A percentile compares a stretch with the other conserved stretches of the same genome.
These are phyloP conservation scores for Diarsia brunnea DNA, from an alignment of 2,888 invertebrate species.

Conservation along the genomic window DNA sequence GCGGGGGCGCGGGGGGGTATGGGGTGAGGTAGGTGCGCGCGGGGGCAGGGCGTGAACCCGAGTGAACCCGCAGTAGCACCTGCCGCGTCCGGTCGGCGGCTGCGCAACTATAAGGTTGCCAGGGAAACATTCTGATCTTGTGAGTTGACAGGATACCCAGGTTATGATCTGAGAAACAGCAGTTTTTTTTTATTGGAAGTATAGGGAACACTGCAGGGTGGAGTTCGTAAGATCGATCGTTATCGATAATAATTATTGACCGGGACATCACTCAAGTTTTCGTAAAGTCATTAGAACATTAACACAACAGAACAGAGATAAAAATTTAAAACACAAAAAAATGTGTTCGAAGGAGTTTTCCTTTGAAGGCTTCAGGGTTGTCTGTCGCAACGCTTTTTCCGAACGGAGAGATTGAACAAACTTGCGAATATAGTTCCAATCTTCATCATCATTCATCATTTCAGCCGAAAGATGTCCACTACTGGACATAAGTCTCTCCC, in stretches of 20 bases:
- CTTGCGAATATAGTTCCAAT: not conserved
- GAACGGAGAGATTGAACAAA: not conserved
- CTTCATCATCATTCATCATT: not conserved
- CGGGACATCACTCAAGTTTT: too few species aligned
- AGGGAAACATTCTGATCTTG: conserved; percentile 56
- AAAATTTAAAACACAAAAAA: not conserved
- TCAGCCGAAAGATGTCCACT: too few species aligned
- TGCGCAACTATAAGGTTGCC: conserved; percentile 66
- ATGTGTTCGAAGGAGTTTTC: not conserved
- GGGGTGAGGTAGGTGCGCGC: conserved; percentile 62
- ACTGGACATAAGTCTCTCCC: too few species aligned
- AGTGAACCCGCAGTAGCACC: conserved; percentile 90
- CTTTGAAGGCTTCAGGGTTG: conserved; percentile 17
- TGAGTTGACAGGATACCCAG: conserved; percentile 57
- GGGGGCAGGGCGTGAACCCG: conserved; percentile 85
- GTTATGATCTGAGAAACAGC: conserved; percentile 43
- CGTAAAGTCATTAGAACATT: not conserved
- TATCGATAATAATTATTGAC: not conserved
- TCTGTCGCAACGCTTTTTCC: conserved; percentile 13
- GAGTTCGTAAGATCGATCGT: not conserved
- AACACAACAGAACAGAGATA: not conserved
- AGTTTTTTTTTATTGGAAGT: conserved; percentile 10
- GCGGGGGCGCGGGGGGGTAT: conserved; percentile 70
- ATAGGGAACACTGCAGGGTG: not conserved
- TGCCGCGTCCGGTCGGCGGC: conserved; percentile 85